Evolutionary conservation across 2,113 vertebrate species (phyloP), one percentile per base, ranked within the genome.

Genomic region (Loxodonta africana): DNA sequence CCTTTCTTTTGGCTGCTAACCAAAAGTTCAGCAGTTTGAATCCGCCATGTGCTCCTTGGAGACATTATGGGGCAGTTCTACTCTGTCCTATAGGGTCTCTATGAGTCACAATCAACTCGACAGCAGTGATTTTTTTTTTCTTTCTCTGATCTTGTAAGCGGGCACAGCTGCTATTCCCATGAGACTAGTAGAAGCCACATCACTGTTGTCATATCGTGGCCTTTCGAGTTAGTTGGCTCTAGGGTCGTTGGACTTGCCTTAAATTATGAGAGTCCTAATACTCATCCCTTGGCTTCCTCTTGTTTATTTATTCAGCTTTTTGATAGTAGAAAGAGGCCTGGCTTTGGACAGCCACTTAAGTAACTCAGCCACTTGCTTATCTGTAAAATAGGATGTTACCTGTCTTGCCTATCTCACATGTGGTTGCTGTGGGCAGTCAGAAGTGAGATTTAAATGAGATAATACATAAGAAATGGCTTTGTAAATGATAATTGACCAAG

Each of bases 361-460:
- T 65, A 4, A 73, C 15, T 44, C 11, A 46, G 10, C 9, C 25
- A 86, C 23, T 73, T 90, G 74, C 28, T 87, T 87, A 77, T 15
- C 26, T 91, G 1, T 93, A 85, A 88, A 96, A 74, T 88, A 92
- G 37, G 33, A 18, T 82, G 96, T 94, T 90, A 41, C 28, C 76
- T 9, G 37, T 69, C 57, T 82, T 96, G 48, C 8, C 8, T 89
- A 2, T 95, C 26, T 86, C 10, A 37, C 8, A 0, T 81, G 67
- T 63, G 63, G 30, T 85, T 33, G 85, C 30, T 95, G 11, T 87
- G 21, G 83, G 37, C 63, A 83, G 48, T 90, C 51, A 95, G 63
- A 91, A 88, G 85, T 44, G 67, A 96, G 46, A 91, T 78, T 25
- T 63, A 92, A 85, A 82, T 84, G 71, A 74, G 11, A 71, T 84